Conservation (phyloP, 2,888 invertebrate genomes). For the Rotaria macrura region DNA sequence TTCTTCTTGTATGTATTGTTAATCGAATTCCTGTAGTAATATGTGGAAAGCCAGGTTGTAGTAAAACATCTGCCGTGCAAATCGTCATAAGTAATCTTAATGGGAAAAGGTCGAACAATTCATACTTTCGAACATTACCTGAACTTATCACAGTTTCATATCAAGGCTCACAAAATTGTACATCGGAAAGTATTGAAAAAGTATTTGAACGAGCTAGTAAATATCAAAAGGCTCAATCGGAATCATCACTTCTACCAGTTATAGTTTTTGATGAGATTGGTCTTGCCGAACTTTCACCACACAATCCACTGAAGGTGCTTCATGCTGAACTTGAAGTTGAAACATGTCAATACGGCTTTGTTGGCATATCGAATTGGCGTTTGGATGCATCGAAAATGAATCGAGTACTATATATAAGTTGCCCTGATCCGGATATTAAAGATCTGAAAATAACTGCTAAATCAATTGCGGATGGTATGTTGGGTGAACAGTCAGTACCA, state of each 20-base stretch:
- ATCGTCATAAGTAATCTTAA: conserved; percentile 46
- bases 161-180: conserved; percentile 44
- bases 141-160: conserved; percentile 35
- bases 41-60: conserved; percentile 48
- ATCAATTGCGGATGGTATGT: background rate
- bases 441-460: background rate
- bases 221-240: background rate
- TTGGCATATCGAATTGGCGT: conserved; percentile 49
- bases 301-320: conserved; percentile 46
- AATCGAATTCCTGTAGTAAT: conserved; percentile 45
- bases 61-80: conserved; percentile 47
- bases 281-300: conserved; percentile 44
- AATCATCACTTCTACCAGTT: conserved; percentile 36
- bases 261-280: conserved; percentile 47
- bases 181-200: conserved; percentile 38
- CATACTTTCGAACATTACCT: conserved; percentile 26
- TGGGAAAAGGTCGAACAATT: conserved; percentile 39
- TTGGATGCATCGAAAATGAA: conserved; percentile 49
- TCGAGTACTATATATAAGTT: conserved; percentile 36
- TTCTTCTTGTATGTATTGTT: conserved; percentile 48
- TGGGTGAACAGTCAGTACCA: too few relatives aligned
- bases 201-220: conserved; percentile 29
- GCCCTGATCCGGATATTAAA: background rate
- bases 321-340: conserved; percentile 42
- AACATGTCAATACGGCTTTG: conserved; percentile 42